Conservation (phyloP, 2,113 vertebrate species). For the Rhinoptilus africanus region DNA sequence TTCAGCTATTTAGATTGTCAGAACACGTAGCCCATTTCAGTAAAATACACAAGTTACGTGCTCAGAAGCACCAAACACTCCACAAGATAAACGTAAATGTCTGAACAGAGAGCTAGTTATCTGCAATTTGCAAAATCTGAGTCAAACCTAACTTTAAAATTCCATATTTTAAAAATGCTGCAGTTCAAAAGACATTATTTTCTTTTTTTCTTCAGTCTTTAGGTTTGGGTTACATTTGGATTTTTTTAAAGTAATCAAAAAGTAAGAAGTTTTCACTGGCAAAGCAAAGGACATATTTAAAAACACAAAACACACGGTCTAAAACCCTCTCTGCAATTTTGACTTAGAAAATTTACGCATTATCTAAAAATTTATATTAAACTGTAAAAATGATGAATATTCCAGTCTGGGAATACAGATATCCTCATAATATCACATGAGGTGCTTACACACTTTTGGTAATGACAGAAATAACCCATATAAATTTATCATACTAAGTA, state of each 20-base stretch:
- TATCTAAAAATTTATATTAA: not conserved
- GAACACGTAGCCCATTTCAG: not conserved
- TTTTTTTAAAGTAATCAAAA: not conserved
- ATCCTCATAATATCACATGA: not conserved
- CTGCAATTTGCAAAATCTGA: not conserved
- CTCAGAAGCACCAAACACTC: not conserved
- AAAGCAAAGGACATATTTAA: not conserved
- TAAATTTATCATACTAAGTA: not conserved
- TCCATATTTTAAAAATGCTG: not conserved
- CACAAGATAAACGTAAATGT: fast-evolving
- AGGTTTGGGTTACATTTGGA: no score
- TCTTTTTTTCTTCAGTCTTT: not conserved
- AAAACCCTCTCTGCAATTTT: not conserved
- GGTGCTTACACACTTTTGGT: not conserved
- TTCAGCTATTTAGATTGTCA: constrained; percentile 27
- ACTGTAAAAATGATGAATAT: not conserved
- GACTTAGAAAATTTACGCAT: not conserved
- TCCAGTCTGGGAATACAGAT: not conserved
- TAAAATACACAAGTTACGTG: not conserved
- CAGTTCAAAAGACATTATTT: not conserved
- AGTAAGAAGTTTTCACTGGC: not conserved
- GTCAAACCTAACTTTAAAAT: not conserved
- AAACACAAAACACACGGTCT: not conserved
- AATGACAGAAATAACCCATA: not conserved
- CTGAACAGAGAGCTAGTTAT: not conserved